Conservation (phyloP, 2,797 vertebrate genomes). For the Phrynocephalus forsythii region DNA sequence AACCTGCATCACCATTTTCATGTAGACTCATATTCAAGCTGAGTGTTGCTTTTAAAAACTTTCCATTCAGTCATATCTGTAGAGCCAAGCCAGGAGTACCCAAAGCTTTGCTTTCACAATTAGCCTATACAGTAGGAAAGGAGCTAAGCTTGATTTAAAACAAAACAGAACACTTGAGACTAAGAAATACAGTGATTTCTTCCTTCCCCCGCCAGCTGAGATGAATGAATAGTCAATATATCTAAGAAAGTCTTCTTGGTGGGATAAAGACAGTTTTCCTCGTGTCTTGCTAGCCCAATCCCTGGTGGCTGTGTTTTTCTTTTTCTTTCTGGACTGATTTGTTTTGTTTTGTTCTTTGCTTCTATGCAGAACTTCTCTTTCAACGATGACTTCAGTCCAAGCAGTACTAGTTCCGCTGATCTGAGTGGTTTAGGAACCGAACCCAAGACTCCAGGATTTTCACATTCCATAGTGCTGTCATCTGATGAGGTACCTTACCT, state of each 20-base stretch:
- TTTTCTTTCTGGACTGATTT: conserved; percentile 26
- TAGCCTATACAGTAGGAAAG: conserved; percentile 38
- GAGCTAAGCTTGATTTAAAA: conserved; percentile 16
- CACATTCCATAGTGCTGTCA: conserved; percentile 83
- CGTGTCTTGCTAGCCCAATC: background rate
- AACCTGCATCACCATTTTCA: background rate
- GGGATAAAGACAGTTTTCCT: conserved; percentile 43
- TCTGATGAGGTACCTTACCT: conserved; percentile 89
- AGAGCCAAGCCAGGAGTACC: background rate
- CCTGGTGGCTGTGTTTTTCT: no score
- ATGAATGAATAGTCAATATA: conserved; percentile 8
- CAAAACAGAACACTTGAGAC: background rate
- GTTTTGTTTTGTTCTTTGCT: conserved; percentile 38
- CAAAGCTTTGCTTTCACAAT: background rate
- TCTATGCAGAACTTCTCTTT: conserved; percentile 83
- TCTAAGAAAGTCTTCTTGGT: conserved; percentile 42
- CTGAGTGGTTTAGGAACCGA: conserved; percentile 87
- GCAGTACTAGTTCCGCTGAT: conserved; percentile 93
- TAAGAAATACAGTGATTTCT: background rate
- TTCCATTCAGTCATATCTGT: background rate
- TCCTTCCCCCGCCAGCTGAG: background rate
- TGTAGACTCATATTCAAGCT: background rate
- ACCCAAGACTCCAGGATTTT: conserved; percentile 83
- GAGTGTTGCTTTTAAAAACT: background rate
- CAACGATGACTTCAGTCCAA: conserved; percentile 90